Conservation (phyloP, 1,140 invertebrate genomes). For the Hylyphantes graminicola region DNA sequence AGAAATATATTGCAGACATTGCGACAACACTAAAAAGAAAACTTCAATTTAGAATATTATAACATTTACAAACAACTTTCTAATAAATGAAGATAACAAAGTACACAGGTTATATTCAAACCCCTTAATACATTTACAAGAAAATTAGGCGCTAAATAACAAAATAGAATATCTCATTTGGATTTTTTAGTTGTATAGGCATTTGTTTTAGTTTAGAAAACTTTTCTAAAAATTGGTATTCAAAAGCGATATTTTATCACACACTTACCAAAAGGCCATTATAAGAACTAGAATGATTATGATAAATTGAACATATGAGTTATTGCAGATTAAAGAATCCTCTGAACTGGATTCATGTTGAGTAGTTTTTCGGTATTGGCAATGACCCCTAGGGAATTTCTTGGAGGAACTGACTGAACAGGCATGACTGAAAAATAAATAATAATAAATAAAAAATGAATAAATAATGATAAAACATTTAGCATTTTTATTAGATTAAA, state of each 20-base stretch:
- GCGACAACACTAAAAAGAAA: constrained; percentile 78
- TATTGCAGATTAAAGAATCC: constrained; percentile 74
- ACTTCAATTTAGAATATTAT: neutral
- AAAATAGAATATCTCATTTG: neutral
- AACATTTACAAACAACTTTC: no score
- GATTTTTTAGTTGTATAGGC: neutral
- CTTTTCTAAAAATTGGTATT: neutral
- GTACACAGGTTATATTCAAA: neutral
- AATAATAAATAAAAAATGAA: neutral
- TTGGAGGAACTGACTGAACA: constrained; percentile 19
- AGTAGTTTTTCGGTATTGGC: constrained; percentile 18
- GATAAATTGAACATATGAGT: constrained; percentile 86
- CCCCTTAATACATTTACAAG: neutral
- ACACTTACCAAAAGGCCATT: constrained; percentile 91
- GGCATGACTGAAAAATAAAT: constrained; percentile 34
- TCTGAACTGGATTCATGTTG: constrained; percentile 1
- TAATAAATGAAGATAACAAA: no score
- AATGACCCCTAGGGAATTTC: constrained; percentile 29
- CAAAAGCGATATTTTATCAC: neutral
- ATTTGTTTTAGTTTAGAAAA: neutral
- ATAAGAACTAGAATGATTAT: constrained; percentile 89
- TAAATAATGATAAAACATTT: neutral
- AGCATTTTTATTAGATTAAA: neutral
- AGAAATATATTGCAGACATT: constrained; percentile 85
- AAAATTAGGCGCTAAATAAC: neutral